Base-by-base conservation (phyloP, 2,888 invertebrate species). In the Melieria picta region DNA sequence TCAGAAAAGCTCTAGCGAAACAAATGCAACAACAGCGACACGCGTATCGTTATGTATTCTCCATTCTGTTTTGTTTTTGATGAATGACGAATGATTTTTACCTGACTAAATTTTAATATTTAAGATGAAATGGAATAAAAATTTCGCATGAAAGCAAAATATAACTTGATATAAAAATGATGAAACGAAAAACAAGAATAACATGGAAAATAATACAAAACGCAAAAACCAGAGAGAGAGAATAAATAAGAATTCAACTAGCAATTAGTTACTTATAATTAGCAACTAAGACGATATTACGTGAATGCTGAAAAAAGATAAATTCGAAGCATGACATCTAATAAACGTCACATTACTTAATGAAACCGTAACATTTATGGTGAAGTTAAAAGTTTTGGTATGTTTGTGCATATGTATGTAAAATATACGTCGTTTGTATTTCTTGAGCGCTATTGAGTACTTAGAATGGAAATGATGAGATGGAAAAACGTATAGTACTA, bases 211-310 rank as follows among this genome's bases (percentile, higher is more conserved):
- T 42, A 65, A 58, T 13, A 58, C 42, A 43, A n/a, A 52, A 13
- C 30, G 52, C 47, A 64, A 45, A 46, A 56, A 62, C 10, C 61
- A 65, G 64, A 71, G 75, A 76, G 74, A 75, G 75, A 76, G 63
- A 75, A 52, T 55, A 66, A 72, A 70, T 55, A 74, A 76, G 74
- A 77, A 78, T 76, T 76, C 65, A 72, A 76, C 71, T 77, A 78
- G 75, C 60, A 64, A 76, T 69, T 76, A 77, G 61, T 73, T 71
- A 65, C 60, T 61, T 65, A 71, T 60, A 61, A 61, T 47, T 63
- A 30, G 30, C 30, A 30, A 30, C 50, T 70, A 70, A 70, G 70
- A 52, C 64, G 50, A 70, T 70, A 69, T 64, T 58, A 70, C 4
- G 30, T 58, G 10, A 30, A 30, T 67, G 60, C 57, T 48, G 50